These are phyloP conservation scores for Atta texana DNA, from an alignment of 1,140 invertebrate genomes.

Conservation along the genomic window DNA sequence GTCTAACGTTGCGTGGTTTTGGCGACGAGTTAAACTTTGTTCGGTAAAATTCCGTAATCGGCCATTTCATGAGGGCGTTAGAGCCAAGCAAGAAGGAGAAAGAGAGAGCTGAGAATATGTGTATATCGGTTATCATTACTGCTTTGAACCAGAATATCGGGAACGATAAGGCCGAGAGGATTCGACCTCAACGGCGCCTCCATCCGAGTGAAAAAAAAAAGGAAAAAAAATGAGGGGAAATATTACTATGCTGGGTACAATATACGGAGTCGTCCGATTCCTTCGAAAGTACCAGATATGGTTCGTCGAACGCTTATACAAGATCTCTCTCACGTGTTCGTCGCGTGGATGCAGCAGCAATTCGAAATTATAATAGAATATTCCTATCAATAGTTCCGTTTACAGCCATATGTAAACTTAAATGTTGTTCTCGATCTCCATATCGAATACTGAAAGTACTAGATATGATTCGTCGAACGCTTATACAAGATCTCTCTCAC, in stretches of 20 bases:
- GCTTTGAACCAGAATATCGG: conserved; percentile 73
- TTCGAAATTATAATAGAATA: conserved; percentile 14
- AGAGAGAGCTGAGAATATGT: conserved; percentile 62
- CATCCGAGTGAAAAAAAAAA: conserved; percentile 29
- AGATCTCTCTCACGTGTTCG: conserved; percentile 18
- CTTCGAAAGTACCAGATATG: not conserved
- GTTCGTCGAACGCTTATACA: not conserved
- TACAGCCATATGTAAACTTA: not conserved
- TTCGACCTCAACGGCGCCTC: conserved; percentile 67
- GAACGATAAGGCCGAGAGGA: conserved; percentile 64
- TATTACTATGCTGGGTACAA: conserved; percentile 23
- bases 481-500: not conserved
- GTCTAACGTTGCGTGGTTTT: conserved; percentile 37
- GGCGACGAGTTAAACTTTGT: conserved; percentile 72
- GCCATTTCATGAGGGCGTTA: conserved; percentile 48
- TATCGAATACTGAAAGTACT: not conserved
- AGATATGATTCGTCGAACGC: not conserved
- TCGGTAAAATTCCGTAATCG: conserved; percentile 74
- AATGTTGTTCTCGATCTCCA: not conserved
- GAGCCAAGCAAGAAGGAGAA: conserved; percentile 12
- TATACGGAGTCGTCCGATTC: not conserved
- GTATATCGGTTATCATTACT: conserved; percentile 69
- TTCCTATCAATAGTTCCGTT: not conserved
- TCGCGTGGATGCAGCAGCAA: conserved; percentile 26
- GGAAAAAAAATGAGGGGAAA: conserved; percentile 10